Conservation (phyloP, 2,797 vertebrate species). For the Ctenopoma kingsleyae region DNA sequence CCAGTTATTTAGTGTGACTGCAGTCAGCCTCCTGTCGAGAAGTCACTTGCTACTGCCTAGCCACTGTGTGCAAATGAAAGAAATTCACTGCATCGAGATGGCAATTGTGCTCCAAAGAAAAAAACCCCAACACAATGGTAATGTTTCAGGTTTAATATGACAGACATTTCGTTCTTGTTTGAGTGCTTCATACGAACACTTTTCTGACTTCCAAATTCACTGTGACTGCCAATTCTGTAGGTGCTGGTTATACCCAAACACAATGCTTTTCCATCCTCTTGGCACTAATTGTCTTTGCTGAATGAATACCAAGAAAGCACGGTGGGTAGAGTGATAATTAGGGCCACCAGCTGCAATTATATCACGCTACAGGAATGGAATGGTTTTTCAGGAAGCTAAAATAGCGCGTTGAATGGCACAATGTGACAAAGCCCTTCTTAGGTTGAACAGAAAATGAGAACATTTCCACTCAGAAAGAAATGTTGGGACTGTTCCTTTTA, state of each 20-base stretch:
- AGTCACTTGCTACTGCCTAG: slow-evolving; percentile 40
- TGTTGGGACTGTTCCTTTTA: slow-evolving; percentile 48
- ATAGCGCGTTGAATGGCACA: slow-evolving; percentile 62
- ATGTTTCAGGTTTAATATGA: slow-evolving; percentile 34
- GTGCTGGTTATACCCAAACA: slow-evolving; percentile 9
- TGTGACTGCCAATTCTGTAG: slow-evolving; percentile 7
- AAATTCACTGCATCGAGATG: slow-evolving; percentile 20
- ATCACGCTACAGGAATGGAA: slow-evolving; percentile 30
- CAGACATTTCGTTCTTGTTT: slow-evolving; percentile 40
- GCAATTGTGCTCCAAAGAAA: slow-evolving; percentile 32
- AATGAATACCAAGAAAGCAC: slow-evolving; percentile 39
- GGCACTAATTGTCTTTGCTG: slow-evolving; percentile 34
- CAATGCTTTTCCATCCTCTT: slow-evolving; percentile 1
- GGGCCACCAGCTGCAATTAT: slow-evolving; percentile 41
- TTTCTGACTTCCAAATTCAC: slow-evolving; percentile 20
- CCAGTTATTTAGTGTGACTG: slow-evolving; percentile 55
- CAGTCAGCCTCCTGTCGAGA: slow-evolving; percentile 47
- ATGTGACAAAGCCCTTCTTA: slow-evolving; percentile 79
- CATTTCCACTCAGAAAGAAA: slow-evolving; percentile 49
- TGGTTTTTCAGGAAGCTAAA: slow-evolving; percentile 30
- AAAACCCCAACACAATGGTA: slow-evolving; percentile 7
- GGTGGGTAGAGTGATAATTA: slow-evolving; percentile 36
- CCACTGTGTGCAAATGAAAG: slow-evolving; percentile 19
- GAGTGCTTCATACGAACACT: slow-evolving; percentile 9
- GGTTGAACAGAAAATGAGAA: slow-evolving; percentile 65